Percentiles rank a stretch among this genome's conserved stretches.
Conservation (phyloP, 2,113 vertebrate genomes). For the Ptilonorhynchus violaceus region DNA sequence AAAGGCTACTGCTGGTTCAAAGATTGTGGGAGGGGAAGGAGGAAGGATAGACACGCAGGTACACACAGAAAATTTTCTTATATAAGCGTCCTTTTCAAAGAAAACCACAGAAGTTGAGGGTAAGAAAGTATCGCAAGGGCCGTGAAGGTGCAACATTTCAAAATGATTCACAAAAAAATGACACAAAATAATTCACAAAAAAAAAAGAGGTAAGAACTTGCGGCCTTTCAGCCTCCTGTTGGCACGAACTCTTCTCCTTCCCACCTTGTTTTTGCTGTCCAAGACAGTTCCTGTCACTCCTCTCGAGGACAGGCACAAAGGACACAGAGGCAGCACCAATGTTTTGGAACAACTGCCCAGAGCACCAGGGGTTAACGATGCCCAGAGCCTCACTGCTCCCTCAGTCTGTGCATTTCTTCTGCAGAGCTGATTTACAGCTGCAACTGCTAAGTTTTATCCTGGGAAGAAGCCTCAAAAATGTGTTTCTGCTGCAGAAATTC, state of each 20-base stretch:
- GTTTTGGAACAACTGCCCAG: not conserved
- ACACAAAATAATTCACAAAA: not conserved
- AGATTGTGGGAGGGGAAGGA: not conserved
- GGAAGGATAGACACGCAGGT: not conserved
- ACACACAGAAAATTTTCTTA: not conserved
- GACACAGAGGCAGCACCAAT: not conserved
- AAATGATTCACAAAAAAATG: not conserved
- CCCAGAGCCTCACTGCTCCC: not conserved
- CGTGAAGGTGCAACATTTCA: fast-evolving
- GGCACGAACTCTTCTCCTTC: not conserved
- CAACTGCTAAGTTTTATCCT: not conserved
- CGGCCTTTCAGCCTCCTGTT: not conserved
- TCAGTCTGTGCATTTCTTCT: not conserved
- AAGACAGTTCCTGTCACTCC: not conserved
- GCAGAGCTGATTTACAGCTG: not conserved
- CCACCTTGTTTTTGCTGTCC: not conserved
- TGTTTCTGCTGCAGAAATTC: slow-evolving; percentile 7
- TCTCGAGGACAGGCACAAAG: not conserved
- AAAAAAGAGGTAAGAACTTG: not conserved
- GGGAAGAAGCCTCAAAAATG: not conserved
- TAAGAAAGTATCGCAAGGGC: not conserved
- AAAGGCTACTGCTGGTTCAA: not conserved
- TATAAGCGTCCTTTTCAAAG: not conserved
- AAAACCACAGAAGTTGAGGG: not conserved
- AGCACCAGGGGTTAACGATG: not conserved